Evolutionary conservation across 2,797 vertebrate genomes (phyloP).

Genomic region (Sebastes hubbsi): DNA sequence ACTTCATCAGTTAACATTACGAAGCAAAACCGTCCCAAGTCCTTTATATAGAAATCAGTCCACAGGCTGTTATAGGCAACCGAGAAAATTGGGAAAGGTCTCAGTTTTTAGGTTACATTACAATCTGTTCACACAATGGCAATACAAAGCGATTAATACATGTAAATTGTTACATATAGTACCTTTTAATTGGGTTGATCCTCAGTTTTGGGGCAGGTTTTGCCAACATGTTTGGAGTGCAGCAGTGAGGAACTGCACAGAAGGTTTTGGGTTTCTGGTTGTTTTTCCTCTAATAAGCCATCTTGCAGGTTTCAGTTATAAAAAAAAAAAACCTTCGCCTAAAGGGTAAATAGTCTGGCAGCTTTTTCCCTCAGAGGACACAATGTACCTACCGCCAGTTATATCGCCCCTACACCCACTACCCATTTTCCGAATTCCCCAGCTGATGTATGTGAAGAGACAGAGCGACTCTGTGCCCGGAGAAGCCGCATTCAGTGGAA

Average conservation of each 20-base stretch:
- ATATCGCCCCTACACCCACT: conserved; percentile 46
- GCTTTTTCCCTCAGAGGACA: conserved; percentile 47
- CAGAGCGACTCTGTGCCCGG: conserved; percentile 68
- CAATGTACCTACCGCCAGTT: conserved; percentile 47
- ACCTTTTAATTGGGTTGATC: background rate
- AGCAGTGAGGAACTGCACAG: background rate
- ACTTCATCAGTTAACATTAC: no score
- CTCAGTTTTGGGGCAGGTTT: background rate
- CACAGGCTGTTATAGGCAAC: no score
- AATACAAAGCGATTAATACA: no score
- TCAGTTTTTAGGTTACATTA: no score
- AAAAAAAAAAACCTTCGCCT: conserved; percentile 11
- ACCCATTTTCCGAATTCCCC: conserved; percentile 65
- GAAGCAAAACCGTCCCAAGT: no score
- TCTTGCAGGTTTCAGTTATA: conserved; percentile 20
- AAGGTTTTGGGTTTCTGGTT: background rate
- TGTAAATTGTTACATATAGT: no score
- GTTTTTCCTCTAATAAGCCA: background rate
- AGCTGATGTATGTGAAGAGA: conserved; percentile 73
- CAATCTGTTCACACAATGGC: no score
- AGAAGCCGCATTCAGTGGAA: conserved; percentile 49
- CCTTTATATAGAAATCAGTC: no score
- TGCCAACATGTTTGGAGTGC: background rate
- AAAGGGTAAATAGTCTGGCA: conserved; percentile 52
- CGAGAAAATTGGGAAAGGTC: no score